A percentile compares a stretch with the other conserved stretches of the same genome.
Conservation (phyloP, 2,797 vertebrate species). For the Glyptemys insculpta region DNA sequence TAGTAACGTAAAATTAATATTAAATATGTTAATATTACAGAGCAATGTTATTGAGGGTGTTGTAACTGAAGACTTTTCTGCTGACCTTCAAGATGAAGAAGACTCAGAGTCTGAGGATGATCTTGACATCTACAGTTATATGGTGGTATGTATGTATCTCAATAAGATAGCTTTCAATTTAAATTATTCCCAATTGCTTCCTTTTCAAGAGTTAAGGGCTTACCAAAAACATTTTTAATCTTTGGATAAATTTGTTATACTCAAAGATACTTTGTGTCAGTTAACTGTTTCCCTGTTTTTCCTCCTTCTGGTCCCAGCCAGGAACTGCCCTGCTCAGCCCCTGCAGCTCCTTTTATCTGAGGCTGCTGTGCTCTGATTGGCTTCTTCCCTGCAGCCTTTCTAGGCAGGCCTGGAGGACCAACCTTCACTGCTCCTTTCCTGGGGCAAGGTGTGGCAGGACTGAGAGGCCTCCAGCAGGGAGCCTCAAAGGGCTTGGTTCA, state of each 20-base stretch:
- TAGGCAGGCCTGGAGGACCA: neutral
- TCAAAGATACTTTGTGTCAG: neutral
- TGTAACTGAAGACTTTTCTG: constrained; percentile 58
- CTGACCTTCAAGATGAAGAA: constrained; percentile 29
- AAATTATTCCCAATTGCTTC: neutral
- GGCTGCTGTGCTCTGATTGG: neutral
- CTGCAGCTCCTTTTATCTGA: neutral
- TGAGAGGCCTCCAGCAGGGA: neutral
- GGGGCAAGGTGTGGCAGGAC: neutral
- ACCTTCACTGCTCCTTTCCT: neutral
- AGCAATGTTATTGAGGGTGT: constrained; percentile 37
- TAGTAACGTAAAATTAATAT: neutral
- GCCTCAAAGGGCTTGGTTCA: too few relatives aligned
- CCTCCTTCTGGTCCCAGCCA: neutral
- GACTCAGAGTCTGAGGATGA: constrained; percentile 27
- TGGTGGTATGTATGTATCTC: neutral
- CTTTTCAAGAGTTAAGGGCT: neutral
- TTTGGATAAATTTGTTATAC: neutral
- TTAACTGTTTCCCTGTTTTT: neutral
- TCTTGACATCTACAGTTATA: neutral
- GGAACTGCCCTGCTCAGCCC: neutral
- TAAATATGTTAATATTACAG: constrained; percentile 30
- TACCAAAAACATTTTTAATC: neutral
- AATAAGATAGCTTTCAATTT: neutral
- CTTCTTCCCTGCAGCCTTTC: neutral